Conservation (phyloP, 2,888 invertebrate genomes). For the Mystacides longicornis region DNA sequence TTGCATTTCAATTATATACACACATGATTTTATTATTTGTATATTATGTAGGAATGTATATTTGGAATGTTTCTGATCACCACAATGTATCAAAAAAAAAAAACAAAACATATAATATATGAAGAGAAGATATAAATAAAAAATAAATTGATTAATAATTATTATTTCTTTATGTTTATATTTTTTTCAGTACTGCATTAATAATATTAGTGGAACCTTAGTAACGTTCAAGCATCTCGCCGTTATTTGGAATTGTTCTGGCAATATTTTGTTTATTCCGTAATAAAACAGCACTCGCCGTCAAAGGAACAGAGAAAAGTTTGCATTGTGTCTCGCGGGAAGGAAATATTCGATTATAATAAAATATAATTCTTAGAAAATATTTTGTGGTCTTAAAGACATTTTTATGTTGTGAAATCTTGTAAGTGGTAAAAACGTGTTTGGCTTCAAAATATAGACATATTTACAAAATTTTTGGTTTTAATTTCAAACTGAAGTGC, state of each 20-base stretch:
- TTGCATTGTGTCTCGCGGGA: too few species aligned
- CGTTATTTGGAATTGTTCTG: too few species aligned
- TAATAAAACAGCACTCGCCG: too few species aligned
- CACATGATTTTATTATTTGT: background rate
- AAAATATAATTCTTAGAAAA: too few species aligned
- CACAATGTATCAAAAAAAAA: background rate
- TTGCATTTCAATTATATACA: background rate
- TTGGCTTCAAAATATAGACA: slow-evolving; percentile 26
- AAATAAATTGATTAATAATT: background rate
- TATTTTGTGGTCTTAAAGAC: slow-evolving; percentile 6
- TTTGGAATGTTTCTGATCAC: background rate
- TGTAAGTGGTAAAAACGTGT: slow-evolving; percentile 14
- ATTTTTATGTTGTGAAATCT: slow-evolving; percentile 1
- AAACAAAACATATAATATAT: background rate
- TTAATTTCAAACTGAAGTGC: background rate
- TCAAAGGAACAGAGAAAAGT: too few species aligned
- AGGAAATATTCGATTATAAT: too few species aligned
- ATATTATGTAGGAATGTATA: background rate
- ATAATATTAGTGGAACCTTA: too few species aligned
- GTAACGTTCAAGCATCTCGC: too few species aligned
- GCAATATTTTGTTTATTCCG: too few species aligned
- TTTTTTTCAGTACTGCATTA: too few species aligned
- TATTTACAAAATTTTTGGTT: slow-evolving; percentile 19
- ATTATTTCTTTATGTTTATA: too few species aligned
- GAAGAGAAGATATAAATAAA: background rate